Conservation (phyloP, 1,140 invertebrate species). For the Ips nitidus region DNA sequence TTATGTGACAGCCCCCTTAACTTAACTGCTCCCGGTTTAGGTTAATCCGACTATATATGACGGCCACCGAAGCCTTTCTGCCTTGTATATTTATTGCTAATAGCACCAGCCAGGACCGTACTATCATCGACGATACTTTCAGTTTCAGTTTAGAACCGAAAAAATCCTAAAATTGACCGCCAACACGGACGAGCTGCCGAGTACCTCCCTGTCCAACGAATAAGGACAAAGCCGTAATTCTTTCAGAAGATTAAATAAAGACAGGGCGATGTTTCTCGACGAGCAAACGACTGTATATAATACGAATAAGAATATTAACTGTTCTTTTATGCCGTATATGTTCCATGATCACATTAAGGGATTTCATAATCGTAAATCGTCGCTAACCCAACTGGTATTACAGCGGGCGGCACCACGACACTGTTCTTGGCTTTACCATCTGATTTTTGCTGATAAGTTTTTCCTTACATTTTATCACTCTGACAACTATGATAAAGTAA, state of each 20-base stretch:
- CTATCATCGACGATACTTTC: background rate
- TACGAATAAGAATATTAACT: conserved; percentile 47
- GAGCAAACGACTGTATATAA: conserved; percentile 37
- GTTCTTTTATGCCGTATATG: conserved; percentile 45
- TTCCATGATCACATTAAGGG: conserved; percentile 46
- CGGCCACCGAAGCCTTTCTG: conserved; percentile 29
- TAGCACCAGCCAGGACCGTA: conserved; percentile 17
- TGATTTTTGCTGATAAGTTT: too few relatives aligned
- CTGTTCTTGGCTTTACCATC: conserved; percentile 9
- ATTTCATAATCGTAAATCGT: conserved; percentile 47
- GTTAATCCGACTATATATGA: conserved; percentile 34
- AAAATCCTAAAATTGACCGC: background rate
- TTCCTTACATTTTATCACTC: too few relatives aligned
- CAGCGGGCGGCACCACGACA: conserved; percentile 2
- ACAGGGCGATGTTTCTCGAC: conserved; percentile 34
- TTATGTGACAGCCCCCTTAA: conserved; percentile 29
- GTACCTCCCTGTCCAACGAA: background rate
- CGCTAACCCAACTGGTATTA: conserved; percentile 33
- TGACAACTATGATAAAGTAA: too few relatives aligned
- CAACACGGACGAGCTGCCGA: background rate
- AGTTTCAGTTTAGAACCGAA: background rate
- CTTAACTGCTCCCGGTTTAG: conserved; percentile 26
- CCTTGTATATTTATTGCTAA: conserved; percentile 26
- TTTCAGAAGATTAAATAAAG: conserved; percentile 34
- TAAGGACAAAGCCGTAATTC: conserved; percentile 23